Base-by-base conservation (phyloP, 2,113 vertebrate genomes). In the Oreamnos americanus region DNA sequence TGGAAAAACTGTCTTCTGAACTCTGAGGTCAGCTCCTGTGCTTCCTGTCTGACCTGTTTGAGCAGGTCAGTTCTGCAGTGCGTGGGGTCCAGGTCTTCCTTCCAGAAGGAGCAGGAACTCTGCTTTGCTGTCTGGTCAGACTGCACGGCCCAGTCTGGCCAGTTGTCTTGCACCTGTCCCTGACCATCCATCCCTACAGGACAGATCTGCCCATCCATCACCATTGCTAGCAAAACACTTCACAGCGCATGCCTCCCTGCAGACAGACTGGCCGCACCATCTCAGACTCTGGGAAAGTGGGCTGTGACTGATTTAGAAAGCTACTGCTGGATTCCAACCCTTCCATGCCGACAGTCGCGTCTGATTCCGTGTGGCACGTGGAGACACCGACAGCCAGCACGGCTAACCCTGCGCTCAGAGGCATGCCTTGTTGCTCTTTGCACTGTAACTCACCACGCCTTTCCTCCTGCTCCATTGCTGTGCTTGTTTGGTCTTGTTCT, bases 101-200 rank as follows among this genome's bases (percentile, higher is more conserved):
- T 76, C 28, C 17, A 14, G 8, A 23, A 47, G 64, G 30, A 79
- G 36, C 33, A 87, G 83, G 76, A 12, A 6, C 60, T 88, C 64
- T 4, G n/a, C 64, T 93, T 64, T 79, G 36, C 82, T 86, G 60
- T 83, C 33, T 91, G 82, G 96, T 95, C 76, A 94, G 85, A 74
- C 67, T 47, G 17, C 82, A 33, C 17, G 79, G 36, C 90, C 79
- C 47, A 25, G 17, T 84, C 36, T 51, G 67, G 53, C 53, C 95
- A 95, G 90, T 92, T 97, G 81, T 83, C 94, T 76, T 47, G 76
- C 94, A 96, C 83, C 97, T 98, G 96, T 95, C 45, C 6, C 86
- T 84, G 71, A 51, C 51, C 33, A 7, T 64, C 78, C 62, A 0
- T 94, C 49, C 91, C 94, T 49, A 36, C 0, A 9, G 55, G 91